phyloP scores from a whole-genome alignment of 2,888 invertebrate species.

The Stenichneumon culpator region DNA sequence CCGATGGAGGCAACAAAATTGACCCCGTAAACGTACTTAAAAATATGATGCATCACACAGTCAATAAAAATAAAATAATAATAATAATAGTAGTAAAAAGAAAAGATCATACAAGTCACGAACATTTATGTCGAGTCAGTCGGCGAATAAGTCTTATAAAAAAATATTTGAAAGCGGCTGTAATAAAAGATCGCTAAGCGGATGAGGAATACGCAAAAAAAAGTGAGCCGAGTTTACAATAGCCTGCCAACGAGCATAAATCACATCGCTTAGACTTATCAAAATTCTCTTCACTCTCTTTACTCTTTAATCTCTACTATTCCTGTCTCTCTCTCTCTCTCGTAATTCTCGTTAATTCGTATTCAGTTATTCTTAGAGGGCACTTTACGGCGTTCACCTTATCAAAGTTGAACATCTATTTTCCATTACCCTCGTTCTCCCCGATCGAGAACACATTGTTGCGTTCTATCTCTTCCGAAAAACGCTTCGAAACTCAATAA shows the following conservation, averaged over 20 bases:
- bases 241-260: constrained; percentile 71
- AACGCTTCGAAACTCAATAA: constrained; percentile 21
- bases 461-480: constrained; percentile 9
- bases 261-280: constrained; percentile 64
- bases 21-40: constrained; percentile 59
- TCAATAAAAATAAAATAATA: constrained; percentile 9
- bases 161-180: constrained; percentile 26
- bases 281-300: constrained; percentile 55
- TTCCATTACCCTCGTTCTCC: constrained; percentile 39
- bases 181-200: constrained; percentile 39
- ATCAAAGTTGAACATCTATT: constrained; percentile 45
- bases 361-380: constrained; percentile 64
- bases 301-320: constrained; percentile 42
- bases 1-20: constrained; percentile 52
- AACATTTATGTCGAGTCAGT: constrained; percentile 59
- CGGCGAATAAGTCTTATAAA: constrained; percentile 47
- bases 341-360: constrained; percentile 61
- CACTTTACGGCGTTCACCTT: constrained; percentile 63
- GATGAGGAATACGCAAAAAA: constrained; percentile 42
- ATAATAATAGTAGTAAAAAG: constrained; percentile 24
- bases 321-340: constrained; percentile 20
- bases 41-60: constrained; percentile 56
- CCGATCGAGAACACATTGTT: constrained; percentile 28
- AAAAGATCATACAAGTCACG: constrained; percentile 49
- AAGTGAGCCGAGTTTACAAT: constrained; percentile 76